Conservation (phyloP, 1,140 invertebrate genomes). For the Bombus superbus region DNA sequence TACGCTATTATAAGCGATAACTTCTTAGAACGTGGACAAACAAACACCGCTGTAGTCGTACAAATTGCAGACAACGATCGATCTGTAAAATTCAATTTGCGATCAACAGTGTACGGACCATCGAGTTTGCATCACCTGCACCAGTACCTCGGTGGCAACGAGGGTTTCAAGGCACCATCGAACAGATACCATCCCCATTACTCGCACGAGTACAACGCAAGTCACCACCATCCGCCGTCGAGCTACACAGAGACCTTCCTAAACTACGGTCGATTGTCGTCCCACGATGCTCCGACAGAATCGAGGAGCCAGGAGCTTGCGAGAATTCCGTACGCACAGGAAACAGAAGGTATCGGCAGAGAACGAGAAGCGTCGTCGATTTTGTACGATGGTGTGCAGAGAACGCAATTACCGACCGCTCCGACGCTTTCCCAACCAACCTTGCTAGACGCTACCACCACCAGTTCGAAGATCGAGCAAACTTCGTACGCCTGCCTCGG, state of each 20-base stretch:
- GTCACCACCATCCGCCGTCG: slow-evolving; percentile 70
- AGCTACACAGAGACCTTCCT: slow-evolving; percentile 76
- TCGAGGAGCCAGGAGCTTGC: slow-evolving; percentile 72
- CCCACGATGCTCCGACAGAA: slow-evolving; percentile 72
- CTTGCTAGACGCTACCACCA: slow-evolving; percentile 68
- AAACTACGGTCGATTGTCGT: slow-evolving; percentile 77
- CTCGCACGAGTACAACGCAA: slow-evolving; percentile 72
- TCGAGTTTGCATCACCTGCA: slow-evolving; percentile 79
- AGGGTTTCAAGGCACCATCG: slow-evolving; percentile 75
- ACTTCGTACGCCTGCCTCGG: slow-evolving; percentile 76
- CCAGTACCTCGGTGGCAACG: slow-evolving; percentile 79
- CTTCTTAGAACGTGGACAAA: neutral
- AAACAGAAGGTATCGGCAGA: slow-evolving; percentile 64
- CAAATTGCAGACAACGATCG: neutral
- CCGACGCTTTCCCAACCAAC: slow-evolving; percentile 61
- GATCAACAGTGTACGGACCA: slow-evolving; percentile 73
- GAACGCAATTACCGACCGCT: slow-evolving; percentile 69
- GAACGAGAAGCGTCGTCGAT: slow-evolving; percentile 60
- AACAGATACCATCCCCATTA: slow-evolving; percentile 76
- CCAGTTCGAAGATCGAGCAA: slow-evolving; percentile 78
- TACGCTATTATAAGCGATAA: neutral
- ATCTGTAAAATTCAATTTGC: slow-evolving; percentile 3
- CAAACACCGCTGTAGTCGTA: too few species aligned
- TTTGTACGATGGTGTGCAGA: slow-evolving; percentile 67
- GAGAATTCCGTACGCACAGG: slow-evolving; percentile 54